phyloP scores from a whole-genome alignment of 2,113 vertebrate species.

The Illadopsis cleaveri region DNA sequence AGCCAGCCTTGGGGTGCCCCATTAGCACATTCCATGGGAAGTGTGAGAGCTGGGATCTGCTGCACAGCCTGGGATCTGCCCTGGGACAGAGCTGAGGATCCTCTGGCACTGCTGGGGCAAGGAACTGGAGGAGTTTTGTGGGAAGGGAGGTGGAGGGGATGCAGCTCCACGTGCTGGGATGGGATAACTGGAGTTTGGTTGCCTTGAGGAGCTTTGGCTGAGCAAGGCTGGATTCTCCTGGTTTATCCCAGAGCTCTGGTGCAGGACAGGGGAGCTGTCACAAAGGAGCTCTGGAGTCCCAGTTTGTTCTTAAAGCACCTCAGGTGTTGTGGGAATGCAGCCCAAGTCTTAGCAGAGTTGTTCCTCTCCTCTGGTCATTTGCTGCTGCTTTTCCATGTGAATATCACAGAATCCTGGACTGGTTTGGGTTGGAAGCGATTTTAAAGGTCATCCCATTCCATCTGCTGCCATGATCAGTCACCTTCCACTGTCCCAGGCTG shows the following conservation, averaged over 20 bases:
- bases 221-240: no score
- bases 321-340: no score
- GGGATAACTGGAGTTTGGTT: neutral
- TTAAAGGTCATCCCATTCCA: neutral
- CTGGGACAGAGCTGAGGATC: neutral
- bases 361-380: neutral
- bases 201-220: no score
- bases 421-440: neutral
- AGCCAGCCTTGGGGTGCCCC: constrained; percentile 23
- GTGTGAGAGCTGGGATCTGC: neutral
- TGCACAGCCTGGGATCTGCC: neutral
- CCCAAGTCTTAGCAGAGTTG: neutral
- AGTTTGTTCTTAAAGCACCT: neutral
- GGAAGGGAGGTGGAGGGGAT: neutral
- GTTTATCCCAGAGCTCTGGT: neutral
- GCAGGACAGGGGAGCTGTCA: neutral
- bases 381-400: neutral
- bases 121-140: neutral
- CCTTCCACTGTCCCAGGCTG: accelerated
- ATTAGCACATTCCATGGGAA: neutral
- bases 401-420: neutral
- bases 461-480: neutral
- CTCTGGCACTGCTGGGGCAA: neutral
- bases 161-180: neutral
- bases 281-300: no score